Conservation (phyloP, 2,113 vertebrate genomes). For the Heterotis niloticus region DNA sequence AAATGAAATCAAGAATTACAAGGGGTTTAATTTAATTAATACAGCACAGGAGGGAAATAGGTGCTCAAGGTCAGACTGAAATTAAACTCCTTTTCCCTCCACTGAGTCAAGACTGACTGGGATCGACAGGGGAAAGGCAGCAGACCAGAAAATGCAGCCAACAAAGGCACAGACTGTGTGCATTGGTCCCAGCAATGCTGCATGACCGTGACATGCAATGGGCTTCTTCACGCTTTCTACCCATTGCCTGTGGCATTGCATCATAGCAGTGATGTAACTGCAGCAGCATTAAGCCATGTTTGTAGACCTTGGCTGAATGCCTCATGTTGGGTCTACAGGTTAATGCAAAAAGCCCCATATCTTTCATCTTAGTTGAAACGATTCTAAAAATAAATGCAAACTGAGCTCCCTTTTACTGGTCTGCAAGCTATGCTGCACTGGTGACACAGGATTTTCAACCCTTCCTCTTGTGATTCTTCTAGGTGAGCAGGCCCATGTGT, state of each 20-base stretch:
- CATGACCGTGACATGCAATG: constrained; percentile 2
- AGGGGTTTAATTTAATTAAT: constrained; percentile 13
- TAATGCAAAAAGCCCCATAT: background rate
- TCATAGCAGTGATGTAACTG: constrained; percentile 21
- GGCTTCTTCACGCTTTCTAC: background rate
- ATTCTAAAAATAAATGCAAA: background rate
- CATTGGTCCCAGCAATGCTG: background rate
- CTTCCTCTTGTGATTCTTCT: constrained; percentile 42
- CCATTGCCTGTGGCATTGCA: constrained; percentile 18
- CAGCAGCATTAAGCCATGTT: background rate
- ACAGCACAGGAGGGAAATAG: constrained; percentile 7
- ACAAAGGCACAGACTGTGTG: constrained; percentile 25
- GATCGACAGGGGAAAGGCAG: constrained; percentile 21
- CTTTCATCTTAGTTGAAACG: background rate
- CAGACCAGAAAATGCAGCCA: constrained; percentile 26
- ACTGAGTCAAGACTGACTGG: background rate
- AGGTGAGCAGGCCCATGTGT: constrained; percentile 34
- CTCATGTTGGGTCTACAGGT: background rate
- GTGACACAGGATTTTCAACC: background rate
- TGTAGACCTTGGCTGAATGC: background rate
- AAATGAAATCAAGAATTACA: constrained; percentile 19
- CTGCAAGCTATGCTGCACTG: background rate
- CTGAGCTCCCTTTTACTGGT: background rate
- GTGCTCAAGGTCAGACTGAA: constrained; percentile 18
- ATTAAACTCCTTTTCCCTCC: constrained; percentile 5